Evolutionary conservation across 2,113 vertebrate genomes (phyloP).

Genomic region (Varanus salvator): DNA sequence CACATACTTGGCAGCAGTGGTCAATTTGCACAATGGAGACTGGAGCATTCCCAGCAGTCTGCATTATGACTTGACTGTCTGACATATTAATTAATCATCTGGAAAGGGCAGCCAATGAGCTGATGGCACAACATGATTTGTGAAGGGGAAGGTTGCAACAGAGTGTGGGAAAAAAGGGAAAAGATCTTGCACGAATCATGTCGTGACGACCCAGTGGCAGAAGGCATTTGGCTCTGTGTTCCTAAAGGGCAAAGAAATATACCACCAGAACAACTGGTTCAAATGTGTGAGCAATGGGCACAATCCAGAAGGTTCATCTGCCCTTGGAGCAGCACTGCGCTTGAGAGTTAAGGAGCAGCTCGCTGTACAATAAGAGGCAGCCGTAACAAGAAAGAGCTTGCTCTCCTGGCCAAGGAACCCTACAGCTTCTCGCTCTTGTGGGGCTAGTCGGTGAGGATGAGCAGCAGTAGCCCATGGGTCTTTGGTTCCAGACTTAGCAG

Average conservation of each 20-base stretch:
- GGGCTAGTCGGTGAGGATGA: too few species aligned
- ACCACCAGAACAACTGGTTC: neutral
- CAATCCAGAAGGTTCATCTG: neutral
- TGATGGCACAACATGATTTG: neutral
- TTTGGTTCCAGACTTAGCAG: neutral
- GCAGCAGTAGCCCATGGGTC: neutral
- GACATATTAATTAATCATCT: constrained; percentile 17
- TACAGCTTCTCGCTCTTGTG: neutral
- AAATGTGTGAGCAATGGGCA: neutral
- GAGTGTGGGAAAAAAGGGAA: neutral
- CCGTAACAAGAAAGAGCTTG: neutral
- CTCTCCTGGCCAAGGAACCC: neutral
- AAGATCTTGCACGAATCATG: neutral
- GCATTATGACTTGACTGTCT: neutral
- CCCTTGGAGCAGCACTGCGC: neutral
- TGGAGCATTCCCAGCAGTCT: neutral
- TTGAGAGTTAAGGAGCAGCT: neutral
- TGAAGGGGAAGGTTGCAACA: neutral
- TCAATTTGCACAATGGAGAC: neutral
- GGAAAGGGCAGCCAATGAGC: constrained; percentile 14
- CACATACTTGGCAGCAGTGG: neutral
- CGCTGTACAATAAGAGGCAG: neutral
- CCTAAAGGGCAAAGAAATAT: neutral
- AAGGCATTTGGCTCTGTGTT: neutral
- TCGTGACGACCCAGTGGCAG: neutral